phyloP scores from a whole-genome alignment of 2,888 invertebrate species.

The Philopedon plagiatum region DNA sequence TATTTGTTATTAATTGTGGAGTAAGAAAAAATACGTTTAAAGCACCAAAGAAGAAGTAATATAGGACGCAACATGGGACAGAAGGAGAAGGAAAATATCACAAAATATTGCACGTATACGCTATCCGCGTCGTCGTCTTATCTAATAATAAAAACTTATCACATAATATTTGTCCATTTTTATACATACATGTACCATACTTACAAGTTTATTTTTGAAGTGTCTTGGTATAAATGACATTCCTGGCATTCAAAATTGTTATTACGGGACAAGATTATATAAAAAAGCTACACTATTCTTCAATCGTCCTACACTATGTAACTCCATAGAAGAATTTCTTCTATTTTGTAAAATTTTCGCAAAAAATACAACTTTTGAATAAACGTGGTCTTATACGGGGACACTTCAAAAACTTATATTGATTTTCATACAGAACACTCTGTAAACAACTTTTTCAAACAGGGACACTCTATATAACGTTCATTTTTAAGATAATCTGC shows the following conservation, averaged over 20 bases:
- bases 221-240: not conserved
- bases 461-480: not conserved
- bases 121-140: conserved; percentile 3
- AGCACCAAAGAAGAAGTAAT: not conserved
- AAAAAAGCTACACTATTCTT: too few species aligned
- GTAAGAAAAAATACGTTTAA: not conserved
- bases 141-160: conserved; percentile 24
- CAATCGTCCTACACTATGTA: too few species aligned
- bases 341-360: too few species aligned
- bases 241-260: too few species aligned
- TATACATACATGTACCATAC: not conserved
- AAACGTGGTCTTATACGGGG: too few species aligned
- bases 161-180: conserved; percentile 26
- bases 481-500: not conserved
- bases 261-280: too few species aligned
- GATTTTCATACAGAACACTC: not conserved
- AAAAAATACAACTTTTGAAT: too few species aligned
- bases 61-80: not conserved
- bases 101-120: conserved; percentile 26
- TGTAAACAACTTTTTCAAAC: not conserved
- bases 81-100: conserved; percentile 30
- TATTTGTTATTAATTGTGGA: too few species aligned
- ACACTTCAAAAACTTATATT: conserved; percentile 1
- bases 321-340: too few species aligned
- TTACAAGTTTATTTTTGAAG: not conserved